Percentiles rank a stretch among this genome's conserved stretches.
phyloP scores from a whole-genome alignment of 2,888 invertebrate genomes.

The Hofmannophila pseudospretella region DNA sequence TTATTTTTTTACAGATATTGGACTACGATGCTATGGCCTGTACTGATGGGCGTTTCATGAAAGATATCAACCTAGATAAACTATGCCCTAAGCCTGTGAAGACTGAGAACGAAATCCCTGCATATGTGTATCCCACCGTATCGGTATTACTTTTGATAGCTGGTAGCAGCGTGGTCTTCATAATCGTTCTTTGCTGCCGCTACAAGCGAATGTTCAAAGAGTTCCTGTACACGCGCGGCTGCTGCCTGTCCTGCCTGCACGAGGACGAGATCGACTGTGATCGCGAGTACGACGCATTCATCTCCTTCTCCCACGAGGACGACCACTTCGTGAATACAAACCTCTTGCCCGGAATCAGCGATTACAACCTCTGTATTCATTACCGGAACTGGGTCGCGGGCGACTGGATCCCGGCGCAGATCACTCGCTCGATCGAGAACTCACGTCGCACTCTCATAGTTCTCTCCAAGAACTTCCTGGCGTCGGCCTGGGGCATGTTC shows the following conservation, averaged over 20 bases:
- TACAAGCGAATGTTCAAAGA: conserved; percentile 22
- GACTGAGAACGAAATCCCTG: too few relatives aligned
- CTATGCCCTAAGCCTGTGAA: too few relatives aligned
- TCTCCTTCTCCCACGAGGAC: too few relatives aligned
- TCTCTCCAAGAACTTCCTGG: conserved; percentile 25
- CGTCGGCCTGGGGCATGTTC: conserved; percentile 80
- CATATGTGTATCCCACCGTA: too few relatives aligned
- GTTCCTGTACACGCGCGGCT: conserved; percentile 17
- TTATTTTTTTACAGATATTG: too few relatives aligned
- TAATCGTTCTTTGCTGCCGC: conserved; percentile 11
- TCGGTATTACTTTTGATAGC: too few relatives aligned
- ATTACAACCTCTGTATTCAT: conserved; percentile 81
- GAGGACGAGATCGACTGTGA: conserved; percentile 21
- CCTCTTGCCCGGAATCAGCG: conserved; percentile 78
- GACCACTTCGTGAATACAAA: conserved; percentile 82
- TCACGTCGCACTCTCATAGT: conserved; percentile 55
- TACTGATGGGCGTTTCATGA: too few relatives aligned
- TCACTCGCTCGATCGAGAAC: conserved; percentile 83
- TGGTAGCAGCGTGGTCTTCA: too few relatives aligned
- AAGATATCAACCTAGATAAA: too few relatives aligned
- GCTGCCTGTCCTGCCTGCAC: conserved; percentile 15
- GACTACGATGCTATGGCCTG: too few relatives aligned
- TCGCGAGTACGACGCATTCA: conserved; percentile 83
- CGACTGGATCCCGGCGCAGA: too few relatives aligned
- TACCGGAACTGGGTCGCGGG: conserved; percentile 86